Base-by-base conservation (phyloP, 2,797 vertebrate species). In the Parauchenoglanis punctatus region DNA sequence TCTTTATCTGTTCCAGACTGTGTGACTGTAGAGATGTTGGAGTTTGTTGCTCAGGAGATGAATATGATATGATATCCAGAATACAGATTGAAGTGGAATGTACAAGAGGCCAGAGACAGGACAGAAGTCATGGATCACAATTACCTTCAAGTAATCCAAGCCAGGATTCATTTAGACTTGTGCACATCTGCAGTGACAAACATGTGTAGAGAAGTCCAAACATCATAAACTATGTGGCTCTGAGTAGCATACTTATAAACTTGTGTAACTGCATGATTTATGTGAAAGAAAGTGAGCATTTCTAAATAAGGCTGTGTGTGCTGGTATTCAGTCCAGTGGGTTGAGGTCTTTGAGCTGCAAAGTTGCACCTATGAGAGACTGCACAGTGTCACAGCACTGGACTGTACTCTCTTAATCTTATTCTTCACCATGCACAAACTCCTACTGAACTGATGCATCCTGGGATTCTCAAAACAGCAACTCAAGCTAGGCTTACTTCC, bases 221-320 rank as follows among this genome's bases (percentile, higher is more conserved):
- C 76, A 12, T 44, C 23, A 31, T 88, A 75, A 89, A 87, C 54
- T 67, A 46, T 18, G 13, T 70, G 86, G 81, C 68, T 52, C 88
- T 59, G 25, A 44, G 46, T 46, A 80, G 49, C 40, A 52, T 31
- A 70, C 56, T 83, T 72, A 80, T 12, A 2, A 80, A 82, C 68
- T 85, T 87, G 44, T 3, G 20, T 35, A 88, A 87, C 81, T 54
- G 18, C 18, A 59, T 58, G 77, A 80, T 80, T 80, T 59, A 80
- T 17, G 18, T 35, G 1, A 58, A 58, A 59, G 28, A 58, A 23
- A 40, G 8, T 58, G 28, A 20, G 35, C 58, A 25, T 81, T 84
- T 83, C 88, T 88, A 63, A 78, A 89, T 80, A 90, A 88, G 85
- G 89, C 23, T 54, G 63, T 86, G 59, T 81, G 61, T 78, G 17